Conservation (phyloP, 2,888 invertebrate genomes). For the Azorinus chamasolen region DNA sequence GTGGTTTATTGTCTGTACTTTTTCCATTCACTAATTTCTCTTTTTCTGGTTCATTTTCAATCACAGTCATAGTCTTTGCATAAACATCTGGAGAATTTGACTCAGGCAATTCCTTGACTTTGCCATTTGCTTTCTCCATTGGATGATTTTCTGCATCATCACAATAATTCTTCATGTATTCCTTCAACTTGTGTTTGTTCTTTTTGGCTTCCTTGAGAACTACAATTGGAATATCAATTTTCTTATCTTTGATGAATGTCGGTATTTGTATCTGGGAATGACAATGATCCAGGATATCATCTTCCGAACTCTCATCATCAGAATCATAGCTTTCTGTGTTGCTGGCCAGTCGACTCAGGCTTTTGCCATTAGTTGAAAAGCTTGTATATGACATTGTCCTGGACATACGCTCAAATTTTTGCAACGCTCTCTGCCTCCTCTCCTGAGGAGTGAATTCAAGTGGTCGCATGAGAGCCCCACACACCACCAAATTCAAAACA, state of each 20-base stretch:
- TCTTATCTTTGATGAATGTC: conserved; percentile 89
- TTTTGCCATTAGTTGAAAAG: conserved; percentile 62
- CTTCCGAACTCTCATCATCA: conserved; percentile 43
- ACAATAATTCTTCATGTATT: conserved; percentile 46
- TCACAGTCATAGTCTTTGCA: conserved; percentile 19
- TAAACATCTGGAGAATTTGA: neutral
- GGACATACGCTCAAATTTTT: conserved; percentile 78
- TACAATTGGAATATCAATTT: conserved; percentile 64
- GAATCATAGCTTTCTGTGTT: conserved; percentile 55
- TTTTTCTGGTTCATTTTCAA: conserved; percentile 23
- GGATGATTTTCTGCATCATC: conserved; percentile 8
- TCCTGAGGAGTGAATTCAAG: conserved; percentile 76
- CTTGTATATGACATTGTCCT: conserved; percentile 68
- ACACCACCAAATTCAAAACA: conserved; percentile 82
- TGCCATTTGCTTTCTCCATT: neutral
- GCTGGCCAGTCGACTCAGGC: conserved; percentile 63
- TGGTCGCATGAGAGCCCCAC: conserved; percentile 83
- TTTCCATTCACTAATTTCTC: conserved; percentile 11
- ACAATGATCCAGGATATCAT: conserved; percentile 64
- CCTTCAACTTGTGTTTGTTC: conserved; percentile 57
- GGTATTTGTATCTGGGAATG: conserved; percentile 93
- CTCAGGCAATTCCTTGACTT: neutral
- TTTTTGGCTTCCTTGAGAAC: conserved; percentile 69
- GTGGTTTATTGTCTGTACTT: conserved; percentile 13
- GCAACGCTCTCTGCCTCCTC: conserved; percentile 73